Conservation (phyloP, 2,797 vertebrate species). For the Dryobates pubescens region DNA sequence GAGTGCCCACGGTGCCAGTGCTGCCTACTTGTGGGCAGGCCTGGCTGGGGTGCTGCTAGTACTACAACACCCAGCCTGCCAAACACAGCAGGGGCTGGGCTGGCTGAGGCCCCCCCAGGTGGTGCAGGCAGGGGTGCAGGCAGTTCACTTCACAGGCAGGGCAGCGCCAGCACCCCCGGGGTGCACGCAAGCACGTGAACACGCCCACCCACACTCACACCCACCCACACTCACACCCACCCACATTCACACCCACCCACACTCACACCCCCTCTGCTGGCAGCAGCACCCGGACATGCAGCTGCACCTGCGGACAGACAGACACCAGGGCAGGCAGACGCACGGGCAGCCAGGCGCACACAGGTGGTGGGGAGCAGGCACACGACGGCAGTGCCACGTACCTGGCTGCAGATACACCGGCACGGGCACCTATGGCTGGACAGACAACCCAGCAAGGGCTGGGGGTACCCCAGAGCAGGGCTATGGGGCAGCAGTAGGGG, state of each 20-base stretch:
- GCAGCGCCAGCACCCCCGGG: fast-evolving
- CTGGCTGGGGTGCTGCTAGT: neutral
- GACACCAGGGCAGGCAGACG: neutral
- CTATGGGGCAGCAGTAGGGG: neutral
- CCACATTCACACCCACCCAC: neutral
- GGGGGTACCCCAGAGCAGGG: neutral
- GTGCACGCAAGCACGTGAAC: fast-evolving
- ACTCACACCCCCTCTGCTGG: neutral
- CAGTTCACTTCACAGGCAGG: neutral
- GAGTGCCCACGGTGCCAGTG: fast-evolving
- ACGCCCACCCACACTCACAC: neutral
- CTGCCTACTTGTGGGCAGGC: neutral
- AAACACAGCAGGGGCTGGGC: fast-evolving
- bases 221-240: neutral
- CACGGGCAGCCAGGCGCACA: neutral
- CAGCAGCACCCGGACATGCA: neutral
- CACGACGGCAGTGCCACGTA: fast-evolving
- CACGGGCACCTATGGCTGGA: too few relatives aligned
- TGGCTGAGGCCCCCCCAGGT: fast-evolving
- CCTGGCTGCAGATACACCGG: neutral
- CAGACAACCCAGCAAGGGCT: too few relatives aligned
- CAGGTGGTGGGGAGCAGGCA: neutral
- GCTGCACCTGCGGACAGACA: neutral
- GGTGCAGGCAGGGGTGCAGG: neutral
- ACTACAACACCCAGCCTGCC: too few relatives aligned